Base-by-base conservation (phyloP, 2,888 invertebrate genomes). In the Drosophila helvetica region DNA sequence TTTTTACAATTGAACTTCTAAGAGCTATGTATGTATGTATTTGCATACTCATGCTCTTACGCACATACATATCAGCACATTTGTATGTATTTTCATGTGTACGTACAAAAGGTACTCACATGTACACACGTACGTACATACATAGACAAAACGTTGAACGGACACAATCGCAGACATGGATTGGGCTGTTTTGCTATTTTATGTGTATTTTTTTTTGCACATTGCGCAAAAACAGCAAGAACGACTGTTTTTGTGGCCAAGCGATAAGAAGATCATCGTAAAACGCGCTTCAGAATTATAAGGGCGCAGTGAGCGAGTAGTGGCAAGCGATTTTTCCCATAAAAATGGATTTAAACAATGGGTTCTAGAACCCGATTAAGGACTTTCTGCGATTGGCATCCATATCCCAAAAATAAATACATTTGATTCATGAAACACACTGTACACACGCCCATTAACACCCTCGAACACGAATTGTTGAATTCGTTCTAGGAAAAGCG, bases 401-500 rank as follows among this genome's bases (percentile, higher is more conserved):
- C 33, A 15, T 12, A 10, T 15, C 12, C 0, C 0, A 15, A 33
- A 12, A 33, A 10, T 15, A 33, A 10, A 38, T 7, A 15, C 22
- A 38, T 1, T 30, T 3, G 4, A 52, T 15, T n/a, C 46, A 59
- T 53, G 52, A 53, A 51, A 48, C 58, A 33, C 22, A 47, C 66
- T 66, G 66, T 58, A 46, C 60, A 9, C 58, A 63, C 33, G 47
- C 63, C 48, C 63, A 53, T 45, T 19, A 46, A 15, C 51, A 53
- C 47, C 53, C n/a, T 30, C 22, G 17, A 42, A 65, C 54, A 58
- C 54, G 46, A 51, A 50, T 45, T 54, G 51, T 52, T 47, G 27
- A 65, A 65, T 52, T 57, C 30, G 53, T 57, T 58, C 67, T 43
- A 77, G 77, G 73, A 81, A 81, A 82, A 82, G 81, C 81, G 53